Conservation (phyloP, 2,797 vertebrate species). For the Darevskia mixta region DNA sequence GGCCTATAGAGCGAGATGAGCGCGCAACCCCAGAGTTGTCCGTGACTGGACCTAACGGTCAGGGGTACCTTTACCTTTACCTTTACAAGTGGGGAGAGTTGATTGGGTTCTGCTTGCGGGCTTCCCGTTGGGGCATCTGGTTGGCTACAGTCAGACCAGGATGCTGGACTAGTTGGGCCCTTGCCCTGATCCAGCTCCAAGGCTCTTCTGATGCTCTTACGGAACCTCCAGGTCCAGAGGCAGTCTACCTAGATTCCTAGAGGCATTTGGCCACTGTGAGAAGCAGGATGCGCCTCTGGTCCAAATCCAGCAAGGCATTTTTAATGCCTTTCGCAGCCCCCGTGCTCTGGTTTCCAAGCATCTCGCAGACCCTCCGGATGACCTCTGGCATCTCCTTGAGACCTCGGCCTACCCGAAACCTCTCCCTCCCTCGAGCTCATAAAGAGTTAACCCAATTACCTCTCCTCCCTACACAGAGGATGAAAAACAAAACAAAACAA, state of each 20-base stretch:
- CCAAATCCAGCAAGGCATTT: background rate
- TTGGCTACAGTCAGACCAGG: too few relatives aligned
- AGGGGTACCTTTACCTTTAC: too few relatives aligned
- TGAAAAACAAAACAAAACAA: background rate
- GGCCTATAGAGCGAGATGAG: too few relatives aligned
- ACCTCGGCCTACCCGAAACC: fast-evolving
- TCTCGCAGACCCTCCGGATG: background rate
- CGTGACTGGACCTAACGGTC: too few relatives aligned
- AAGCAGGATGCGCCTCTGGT: background rate
- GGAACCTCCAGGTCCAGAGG: background rate
- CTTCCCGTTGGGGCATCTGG: too few relatives aligned
- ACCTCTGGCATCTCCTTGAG: background rate
- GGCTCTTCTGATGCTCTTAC: too few relatives aligned
- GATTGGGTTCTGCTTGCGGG: too few relatives aligned
- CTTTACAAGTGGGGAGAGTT: too few relatives aligned
- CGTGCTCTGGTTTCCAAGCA: background rate
- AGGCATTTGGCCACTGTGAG: background rate
- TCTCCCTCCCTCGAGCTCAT: fast-evolving
- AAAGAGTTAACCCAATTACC: background rate
- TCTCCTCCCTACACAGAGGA: background rate
- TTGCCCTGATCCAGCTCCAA: too few relatives aligned
- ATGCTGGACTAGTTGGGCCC: too few relatives aligned
- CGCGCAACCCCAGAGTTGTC: too few relatives aligned
- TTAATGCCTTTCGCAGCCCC: background rate
- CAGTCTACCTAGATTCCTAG: too few relatives aligned